Base-by-base conservation (phyloP, 2,888 invertebrate genomes). In the Lasioglossum morio region DNA sequence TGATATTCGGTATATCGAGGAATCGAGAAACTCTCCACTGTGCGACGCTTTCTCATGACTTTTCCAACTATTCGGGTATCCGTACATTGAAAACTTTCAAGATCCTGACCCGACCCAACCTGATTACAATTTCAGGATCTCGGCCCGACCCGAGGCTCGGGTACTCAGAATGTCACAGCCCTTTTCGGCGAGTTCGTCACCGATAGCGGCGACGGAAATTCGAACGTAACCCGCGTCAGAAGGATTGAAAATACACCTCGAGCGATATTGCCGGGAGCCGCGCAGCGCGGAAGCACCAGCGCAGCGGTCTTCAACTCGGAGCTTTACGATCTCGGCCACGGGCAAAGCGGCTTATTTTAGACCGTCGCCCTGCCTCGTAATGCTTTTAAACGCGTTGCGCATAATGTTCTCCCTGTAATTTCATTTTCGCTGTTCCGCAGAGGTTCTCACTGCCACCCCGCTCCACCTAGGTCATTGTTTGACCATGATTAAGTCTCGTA, bases 261-360 rank as follows among this genome's bases (percentile, higher is more conserved):
- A 40, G 83, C 72, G 72, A 84, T 86, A 84, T 72, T 73, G 46
- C 66, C 66, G 73, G 43, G 72, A 57, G 79, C n/a, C 16, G 63
- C 27, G 43, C 37, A 72, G 60, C 82, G 37, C 77, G 73, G 75
- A 87, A 86, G 86, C 79, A 74, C 60, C n/a, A n/a, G n/a, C n/a
- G n/a, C 81, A 81, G 78, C 82, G 84, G 78, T 84, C 81, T 82
- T 87, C 86, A 81, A 86, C 81, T 74, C 77, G 34, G 57, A 77
- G 87, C 79, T 88, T 88, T 87, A 83, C 79, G 86, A 82, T 82
- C 82, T 82, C 86, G 85, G 82, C 85, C 87, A 80, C 85, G 82
- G 81, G 82, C 77, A 83, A 80, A 82, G 82, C 85, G 66, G 82
- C 82, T 87, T 86, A 82, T 86, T 87, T 87, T 86, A 83, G 87